Evolutionary conservation across 1,140 invertebrate species (phyloP).

Genomic region (Maconellicoccus hirsutus): DNA sequence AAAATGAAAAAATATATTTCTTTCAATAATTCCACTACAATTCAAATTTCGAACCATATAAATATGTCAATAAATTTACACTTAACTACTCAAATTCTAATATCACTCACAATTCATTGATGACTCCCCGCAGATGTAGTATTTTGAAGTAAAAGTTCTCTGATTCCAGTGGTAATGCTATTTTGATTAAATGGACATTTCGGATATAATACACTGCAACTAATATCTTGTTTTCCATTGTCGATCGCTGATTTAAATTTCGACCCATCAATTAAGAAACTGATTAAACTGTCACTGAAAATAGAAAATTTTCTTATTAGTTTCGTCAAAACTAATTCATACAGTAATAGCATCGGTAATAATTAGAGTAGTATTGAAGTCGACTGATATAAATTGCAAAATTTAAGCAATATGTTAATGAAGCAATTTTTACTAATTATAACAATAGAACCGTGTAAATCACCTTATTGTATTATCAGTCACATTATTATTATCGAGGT

Average conservation of each 20-base stretch:
- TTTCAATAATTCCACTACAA: too few species aligned
- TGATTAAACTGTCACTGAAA: conserved; percentile 52
- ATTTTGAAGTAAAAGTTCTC: conserved; percentile 9
- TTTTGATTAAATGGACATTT: conserved; percentile 53
- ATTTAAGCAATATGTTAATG: conserved; percentile 11
- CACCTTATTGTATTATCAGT: conserved; percentile 14
- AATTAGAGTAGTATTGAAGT: background rate
- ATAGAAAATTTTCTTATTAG: background rate
- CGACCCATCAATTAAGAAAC: conserved; percentile 59
- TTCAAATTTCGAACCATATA: too few species aligned
- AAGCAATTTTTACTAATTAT: conserved; percentile 1
- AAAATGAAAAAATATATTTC: too few species aligned
- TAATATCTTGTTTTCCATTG: conserved; percentile 46
- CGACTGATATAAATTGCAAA: conserved; percentile 9
- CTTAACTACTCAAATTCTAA: too few species aligned
- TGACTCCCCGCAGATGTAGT: background rate
- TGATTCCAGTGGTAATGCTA: conserved; percentile 37
- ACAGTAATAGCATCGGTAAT: background rate
- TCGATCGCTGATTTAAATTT: conserved; percentile 61
- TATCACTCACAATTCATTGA: background rate
- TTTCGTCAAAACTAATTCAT: background rate
- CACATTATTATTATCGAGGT: background rate
- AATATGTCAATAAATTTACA: too few species aligned
- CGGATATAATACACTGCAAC: conserved; percentile 45
- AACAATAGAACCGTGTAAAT: background rate